These are phyloP conservation scores for Lymantria monacha DNA, from an alignment of 2,888 invertebrate genomes.

Conservation along the genomic window DNA sequence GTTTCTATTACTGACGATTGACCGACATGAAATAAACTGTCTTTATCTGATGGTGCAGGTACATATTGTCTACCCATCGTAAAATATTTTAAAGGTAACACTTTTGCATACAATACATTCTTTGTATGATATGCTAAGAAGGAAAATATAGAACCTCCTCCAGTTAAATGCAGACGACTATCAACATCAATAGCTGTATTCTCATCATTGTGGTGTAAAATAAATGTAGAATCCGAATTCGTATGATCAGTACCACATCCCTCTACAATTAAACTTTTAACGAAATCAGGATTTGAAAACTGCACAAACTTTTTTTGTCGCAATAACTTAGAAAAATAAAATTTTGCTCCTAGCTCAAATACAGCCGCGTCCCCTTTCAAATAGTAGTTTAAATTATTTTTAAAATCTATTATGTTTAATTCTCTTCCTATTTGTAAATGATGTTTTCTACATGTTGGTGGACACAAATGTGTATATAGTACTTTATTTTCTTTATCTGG, in stretches of 20 bases:
- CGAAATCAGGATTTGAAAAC: slow-evolving; percentile 90
- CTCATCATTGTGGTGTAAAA: slow-evolving; percentile 81
- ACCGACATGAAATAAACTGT: slow-evolving; percentile 84
- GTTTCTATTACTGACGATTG: slow-evolving; percentile 87
- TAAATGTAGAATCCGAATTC: slow-evolving; percentile 80
- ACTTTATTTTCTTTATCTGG: slow-evolving; percentile 67
- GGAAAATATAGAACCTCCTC: slow-evolving; percentile 87
- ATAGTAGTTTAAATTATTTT: slow-evolving; percentile 83
- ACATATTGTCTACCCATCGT: slow-evolving; percentile 87
- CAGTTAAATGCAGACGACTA: slow-evolving; percentile 87
- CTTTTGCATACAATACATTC: slow-evolving; percentile 81
- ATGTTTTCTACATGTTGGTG: slow-evolving; percentile 56
- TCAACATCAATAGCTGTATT: slow-evolving; percentile 77
- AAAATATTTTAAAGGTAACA: slow-evolving; percentile 87
- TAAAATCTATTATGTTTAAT: slow-evolving; percentile 80
- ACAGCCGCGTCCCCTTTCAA: slow-evolving; percentile 86
- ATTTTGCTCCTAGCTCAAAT: slow-evolving; percentile 85
- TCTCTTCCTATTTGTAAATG: slow-evolving; percentile 82
- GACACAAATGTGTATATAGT: slow-evolving; percentile 47
- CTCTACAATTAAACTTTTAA: slow-evolving; percentile 88
- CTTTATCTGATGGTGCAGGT: slow-evolving; percentile 61
- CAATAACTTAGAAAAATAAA: slow-evolving; percentile 70
- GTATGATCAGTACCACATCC: slow-evolving; percentile 85
- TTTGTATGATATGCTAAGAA: slow-evolving; percentile 89
- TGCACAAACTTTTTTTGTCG: slow-evolving; percentile 80